Evolutionary conservation across 2,888 invertebrate species (phyloP).

Genomic region (Mayetiola destructor): DNA sequence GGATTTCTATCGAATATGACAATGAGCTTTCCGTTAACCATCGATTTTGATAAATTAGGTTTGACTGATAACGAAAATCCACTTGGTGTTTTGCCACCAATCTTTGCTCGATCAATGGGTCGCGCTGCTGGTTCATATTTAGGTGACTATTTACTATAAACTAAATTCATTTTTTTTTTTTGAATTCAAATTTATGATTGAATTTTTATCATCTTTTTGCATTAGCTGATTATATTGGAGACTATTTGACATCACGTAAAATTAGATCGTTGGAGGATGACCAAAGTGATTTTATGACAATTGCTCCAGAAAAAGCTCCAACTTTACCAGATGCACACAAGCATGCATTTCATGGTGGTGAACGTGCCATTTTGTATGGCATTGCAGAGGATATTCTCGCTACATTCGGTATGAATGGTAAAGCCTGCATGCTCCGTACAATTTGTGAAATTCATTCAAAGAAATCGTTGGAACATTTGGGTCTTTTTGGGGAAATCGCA

Average conservation of each 20-base stretch:
- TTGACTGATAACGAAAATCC: constrained; percentile 82
- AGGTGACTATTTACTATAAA: constrained; percentile 41
- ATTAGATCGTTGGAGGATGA: constrained; percentile 37
- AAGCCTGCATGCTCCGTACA: constrained; percentile 64
- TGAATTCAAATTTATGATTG: no score
- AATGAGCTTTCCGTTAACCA: constrained; percentile 69
- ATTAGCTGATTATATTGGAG: constrained; percentile 56
- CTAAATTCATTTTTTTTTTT: no score
- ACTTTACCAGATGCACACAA: constrained; percentile 34
- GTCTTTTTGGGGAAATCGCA: constrained; percentile 66
- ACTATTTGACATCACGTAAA: constrained; percentile 48
- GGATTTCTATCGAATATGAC: constrained; percentile 75
- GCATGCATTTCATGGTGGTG: constrained; percentile 62
- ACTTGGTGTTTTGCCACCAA: constrained; percentile 61
- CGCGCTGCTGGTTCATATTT: constrained; percentile 48
- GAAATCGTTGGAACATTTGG: constrained; percentile 59
- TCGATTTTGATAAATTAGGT: constrained; percentile 72
- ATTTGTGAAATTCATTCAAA: constrained; percentile 78
- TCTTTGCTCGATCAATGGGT: constrained; percentile 62
- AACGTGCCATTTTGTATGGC: constrained; percentile 63
- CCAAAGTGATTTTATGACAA: constrained; percentile 27
- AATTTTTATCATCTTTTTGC: constrained; percentile 35
- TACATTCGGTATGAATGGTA: constrained; percentile 69
- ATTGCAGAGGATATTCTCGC: constrained; percentile 64
- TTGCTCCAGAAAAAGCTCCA: constrained; percentile 30